These are phyloP conservation scores for Ornithorhynchus anatinus DNA, from an alignment of 2,113 vertebrate species.

Conservation along the genomic window DNA sequence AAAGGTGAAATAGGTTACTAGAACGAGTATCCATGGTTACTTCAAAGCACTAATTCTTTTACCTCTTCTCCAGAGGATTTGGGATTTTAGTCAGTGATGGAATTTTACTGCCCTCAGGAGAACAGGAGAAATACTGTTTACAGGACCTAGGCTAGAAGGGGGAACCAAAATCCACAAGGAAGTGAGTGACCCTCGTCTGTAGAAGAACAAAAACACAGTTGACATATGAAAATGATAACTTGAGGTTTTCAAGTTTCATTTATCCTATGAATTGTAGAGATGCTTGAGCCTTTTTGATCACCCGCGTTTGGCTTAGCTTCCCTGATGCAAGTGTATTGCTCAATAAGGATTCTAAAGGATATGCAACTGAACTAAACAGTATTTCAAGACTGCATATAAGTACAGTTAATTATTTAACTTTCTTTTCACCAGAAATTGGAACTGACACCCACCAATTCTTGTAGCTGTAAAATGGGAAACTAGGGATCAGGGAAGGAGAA, in stretches of 20 bases:
- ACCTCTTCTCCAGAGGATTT: background rate
- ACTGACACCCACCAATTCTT: too few relatives aligned
- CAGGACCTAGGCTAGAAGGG: background rate
- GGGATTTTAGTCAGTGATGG: background rate
- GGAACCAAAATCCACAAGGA: background rate
- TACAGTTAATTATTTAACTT: too few relatives aligned
- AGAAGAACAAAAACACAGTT: background rate
- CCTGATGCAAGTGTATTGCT: too few relatives aligned
- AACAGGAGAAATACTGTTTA: too few relatives aligned
- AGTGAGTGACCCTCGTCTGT: background rate
- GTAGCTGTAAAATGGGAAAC: too few relatives aligned
- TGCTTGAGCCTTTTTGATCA: background rate
- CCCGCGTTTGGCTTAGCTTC: too few relatives aligned
- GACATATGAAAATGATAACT: background rate
- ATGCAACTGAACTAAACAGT: too few relatives aligned
- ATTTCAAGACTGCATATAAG: too few relatives aligned
- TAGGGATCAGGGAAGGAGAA: too few relatives aligned
- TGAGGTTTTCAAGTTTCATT: background rate
- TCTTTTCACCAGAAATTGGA: too few relatives aligned
- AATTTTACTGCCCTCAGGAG: background rate
- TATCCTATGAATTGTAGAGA: background rate
- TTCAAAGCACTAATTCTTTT: background rate
- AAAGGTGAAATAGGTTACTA: background rate
- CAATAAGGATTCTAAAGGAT: too few relatives aligned
- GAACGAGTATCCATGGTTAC: background rate